Evolutionary conservation across 2,113 vertebrate genomes (phyloP).

Genomic region (Bufo gargarizans): DNA sequence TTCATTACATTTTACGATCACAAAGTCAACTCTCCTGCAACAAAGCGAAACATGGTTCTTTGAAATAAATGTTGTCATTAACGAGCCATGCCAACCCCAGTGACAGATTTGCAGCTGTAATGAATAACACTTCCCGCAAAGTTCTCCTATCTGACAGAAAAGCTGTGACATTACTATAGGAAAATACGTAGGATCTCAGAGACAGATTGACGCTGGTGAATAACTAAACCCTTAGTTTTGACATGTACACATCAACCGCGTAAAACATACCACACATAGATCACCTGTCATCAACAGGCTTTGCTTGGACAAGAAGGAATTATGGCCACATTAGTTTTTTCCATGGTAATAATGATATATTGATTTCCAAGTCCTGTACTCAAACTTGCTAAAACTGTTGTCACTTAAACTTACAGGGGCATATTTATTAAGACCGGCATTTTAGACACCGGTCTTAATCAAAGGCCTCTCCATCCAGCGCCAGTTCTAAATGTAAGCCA

Average conservation of each 20-base stretch:
- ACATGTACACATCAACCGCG: conserved; percentile 60
- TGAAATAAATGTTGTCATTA: conserved; percentile 86
- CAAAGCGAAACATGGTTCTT: conserved; percentile 77
- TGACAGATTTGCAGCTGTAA: conserved; percentile 85
- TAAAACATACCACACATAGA: conserved; percentile 61
- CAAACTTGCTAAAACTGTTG: no score
- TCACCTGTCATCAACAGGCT: conserved; percentile 15
- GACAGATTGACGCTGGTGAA: conserved; percentile 78
- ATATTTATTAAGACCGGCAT: no score
- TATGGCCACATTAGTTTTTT: background rate
- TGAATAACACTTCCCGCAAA: conserved; percentile 81
- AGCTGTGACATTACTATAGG: conserved; percentile 80
- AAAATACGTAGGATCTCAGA: conserved; percentile 74
- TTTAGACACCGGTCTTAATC: no score
- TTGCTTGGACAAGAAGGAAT: background rate
- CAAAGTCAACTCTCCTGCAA: conserved; percentile 79
- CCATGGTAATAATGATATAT: no score
- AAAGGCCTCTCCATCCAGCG: no score
- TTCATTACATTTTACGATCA: conserved; percentile 82
- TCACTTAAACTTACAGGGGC: no score
- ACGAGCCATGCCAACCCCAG: conserved; percentile 74
- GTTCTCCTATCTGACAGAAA: conserved; percentile 80
- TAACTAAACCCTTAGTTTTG: conserved; percentile 78
- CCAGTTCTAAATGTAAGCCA: no score
- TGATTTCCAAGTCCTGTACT: no score